These are phyloP conservation scores for Cherax destructor DNA, from an alignment of 1,140 invertebrate species.

Conservation along the genomic window DNA sequence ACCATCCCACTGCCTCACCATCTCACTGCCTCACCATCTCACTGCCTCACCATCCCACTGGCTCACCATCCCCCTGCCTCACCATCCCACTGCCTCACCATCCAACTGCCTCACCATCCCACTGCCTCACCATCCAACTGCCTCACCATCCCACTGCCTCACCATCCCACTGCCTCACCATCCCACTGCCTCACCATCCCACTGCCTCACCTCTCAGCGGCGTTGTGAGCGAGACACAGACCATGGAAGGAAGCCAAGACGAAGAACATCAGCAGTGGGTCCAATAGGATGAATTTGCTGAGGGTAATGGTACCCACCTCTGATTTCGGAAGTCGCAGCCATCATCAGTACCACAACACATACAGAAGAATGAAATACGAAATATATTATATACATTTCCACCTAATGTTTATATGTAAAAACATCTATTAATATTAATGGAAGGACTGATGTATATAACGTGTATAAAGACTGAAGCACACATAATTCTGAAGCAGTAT, in stretches of 20 bases:
- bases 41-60: neutral
- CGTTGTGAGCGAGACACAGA: constrained; percentile 71
- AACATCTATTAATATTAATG: too few relatives aligned
- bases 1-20: neutral
- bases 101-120: neutral
- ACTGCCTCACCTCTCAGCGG: constrained; percentile 5
- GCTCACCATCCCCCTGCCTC: neutral
- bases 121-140: neutral
- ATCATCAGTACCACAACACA: constrained; percentile 50
- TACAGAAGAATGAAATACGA: neutral
- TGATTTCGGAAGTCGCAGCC: constrained; percentile 51
- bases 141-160: neutral
- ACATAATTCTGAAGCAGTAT: too few relatives aligned
- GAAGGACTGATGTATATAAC: too few relatives aligned
- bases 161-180: neutral
- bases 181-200: neutral
- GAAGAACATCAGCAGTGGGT: constrained; percentile 77
- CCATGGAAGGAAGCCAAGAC: constrained; percentile 75
- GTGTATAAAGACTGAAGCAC: too few relatives aligned
- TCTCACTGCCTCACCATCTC: neutral
- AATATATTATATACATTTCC: too few relatives aligned
- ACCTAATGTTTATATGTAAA: too few relatives aligned
- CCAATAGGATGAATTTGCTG: constrained; percentile 77
- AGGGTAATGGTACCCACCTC: constrained; percentile 77
- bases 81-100: neutral